Percentiles rank a stretch among this genome's conserved stretches.
phyloP scores from a whole-genome alignment of 1,140 invertebrate genomes.

The Caenorhabditis briggsae region DNA sequence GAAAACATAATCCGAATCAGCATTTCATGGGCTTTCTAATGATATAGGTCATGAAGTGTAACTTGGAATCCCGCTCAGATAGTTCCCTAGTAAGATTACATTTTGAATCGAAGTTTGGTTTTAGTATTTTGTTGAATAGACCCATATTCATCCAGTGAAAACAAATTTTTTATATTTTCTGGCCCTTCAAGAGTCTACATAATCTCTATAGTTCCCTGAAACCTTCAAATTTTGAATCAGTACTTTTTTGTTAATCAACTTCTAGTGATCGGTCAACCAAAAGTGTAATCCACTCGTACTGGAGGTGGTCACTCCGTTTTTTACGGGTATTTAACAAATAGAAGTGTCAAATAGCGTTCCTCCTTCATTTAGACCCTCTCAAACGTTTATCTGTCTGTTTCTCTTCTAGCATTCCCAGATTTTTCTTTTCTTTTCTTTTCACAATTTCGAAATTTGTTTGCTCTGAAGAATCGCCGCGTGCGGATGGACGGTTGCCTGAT shows the following conservation, averaged over 20 bases:
- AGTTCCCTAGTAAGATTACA: too few relatives aligned
- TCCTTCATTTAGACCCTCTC: not conserved
- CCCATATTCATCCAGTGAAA: too few relatives aligned
- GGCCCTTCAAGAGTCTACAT: too few relatives aligned
- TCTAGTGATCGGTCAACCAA: not conserved
- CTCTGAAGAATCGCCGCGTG: not conserved
- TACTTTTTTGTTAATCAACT: not conserved
- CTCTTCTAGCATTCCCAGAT: not conserved
- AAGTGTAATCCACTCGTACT: constrained; percentile 27
- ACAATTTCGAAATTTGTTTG: constrained; percentile 35
- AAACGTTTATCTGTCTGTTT: not conserved
- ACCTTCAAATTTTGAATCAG: too few relatives aligned
- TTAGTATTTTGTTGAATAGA: too few relatives aligned
- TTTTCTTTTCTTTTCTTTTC: not conserved
- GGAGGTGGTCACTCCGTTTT: constrained; percentile 36
- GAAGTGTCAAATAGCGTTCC: constrained; percentile 36
- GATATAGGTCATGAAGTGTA: too few relatives aligned
- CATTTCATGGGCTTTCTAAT: too few relatives aligned
- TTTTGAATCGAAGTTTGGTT: too few relatives aligned
- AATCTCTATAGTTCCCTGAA: too few relatives aligned
- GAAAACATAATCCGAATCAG: too few relatives aligned
- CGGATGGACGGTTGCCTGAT: not conserved
- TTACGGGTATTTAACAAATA: not conserved
- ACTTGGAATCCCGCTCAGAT: too few relatives aligned
- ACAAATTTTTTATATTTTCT: too few relatives aligned